Base-by-base conservation (phyloP, 92 coral and sea anemone species). In the Porites divaricata region DNA sequence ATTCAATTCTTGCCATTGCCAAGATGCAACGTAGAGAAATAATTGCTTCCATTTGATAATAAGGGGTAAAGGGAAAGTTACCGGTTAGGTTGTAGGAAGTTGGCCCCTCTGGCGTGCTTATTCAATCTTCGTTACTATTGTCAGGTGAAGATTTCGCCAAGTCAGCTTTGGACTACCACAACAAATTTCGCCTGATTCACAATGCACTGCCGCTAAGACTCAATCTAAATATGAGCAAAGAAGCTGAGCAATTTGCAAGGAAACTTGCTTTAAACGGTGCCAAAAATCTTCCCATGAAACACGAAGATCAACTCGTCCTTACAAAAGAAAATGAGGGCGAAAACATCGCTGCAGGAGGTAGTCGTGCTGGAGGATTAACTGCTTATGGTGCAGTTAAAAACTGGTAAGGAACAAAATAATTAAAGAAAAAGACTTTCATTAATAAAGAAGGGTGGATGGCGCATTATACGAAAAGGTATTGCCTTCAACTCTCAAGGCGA, bases 161-260 rank as follows among this genome's bases (percentile, higher is more conserved):
- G 75, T 87, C 88, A 51, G 93, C 92, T 45, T 81, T 95, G 50
- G 80, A 70, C 14, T 41, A 90, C 25, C 93, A 93, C 84, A 95
- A 95, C 87, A 84, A 87, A 57, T 95, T 88, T 48, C 95, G 98
- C 5, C 76, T 77, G 16, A 75, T 89, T 49, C 98, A 95, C 83
- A 80, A 84, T 72, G 93, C 93, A 13, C 89, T 93, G 1, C 89
- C 89, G 2, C 84, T 95, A 54, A 85, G 24, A 66, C 59, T 94
- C 70, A 85, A 91, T 89, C 72, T 85, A 53, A 81, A 35, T 14
- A 85, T 95, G 90, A 85, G 91, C 54, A 85, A 88, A 64, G 89
- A 79, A 62, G 98, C 98, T 50, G 73, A 89, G 1, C 91, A 83
- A 9, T 95, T 90, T 72, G 98, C 98, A 79, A 87, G 75, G 78